Conservation (phyloP, 64 coral and sea anemone species). For the Pocillopora verrucosa region DNA sequence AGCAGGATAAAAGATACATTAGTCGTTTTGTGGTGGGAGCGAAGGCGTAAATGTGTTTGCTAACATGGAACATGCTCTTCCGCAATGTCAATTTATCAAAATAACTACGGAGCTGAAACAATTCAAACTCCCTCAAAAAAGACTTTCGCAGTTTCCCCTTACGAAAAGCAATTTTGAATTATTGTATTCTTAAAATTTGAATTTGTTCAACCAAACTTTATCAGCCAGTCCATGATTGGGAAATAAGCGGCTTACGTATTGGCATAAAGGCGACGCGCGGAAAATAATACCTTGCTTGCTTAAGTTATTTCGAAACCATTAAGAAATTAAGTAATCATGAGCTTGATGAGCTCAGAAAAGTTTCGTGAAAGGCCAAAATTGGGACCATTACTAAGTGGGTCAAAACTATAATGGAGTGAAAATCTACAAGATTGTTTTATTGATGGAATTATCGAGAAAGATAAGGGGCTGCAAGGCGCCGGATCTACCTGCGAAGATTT, state of each 20-base stretch:
- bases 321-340: slow-evolving; percentile 33
- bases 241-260: slow-evolving; percentile 18
- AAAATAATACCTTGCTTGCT: slow-evolving; percentile 22
- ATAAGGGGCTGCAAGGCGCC: slow-evolving; percentile 8
- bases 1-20: slow-evolving; percentile 49
- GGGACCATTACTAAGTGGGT: slow-evolving; percentile 29
- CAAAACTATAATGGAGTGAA: slow-evolving; percentile 24
- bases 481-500: slow-evolving; percentile 33
- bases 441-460: slow-evolving; percentile 25
- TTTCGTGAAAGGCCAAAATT: slow-evolving; percentile 16
- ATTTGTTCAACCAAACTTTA: neutral
- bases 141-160: neutral
- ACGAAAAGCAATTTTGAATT: neutral
- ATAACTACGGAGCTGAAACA: slow-evolving; percentile 5
- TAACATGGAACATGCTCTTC: slow-evolving; percentile 28
- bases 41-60: slow-evolving; percentile 41
- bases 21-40: slow-evolving; percentile 46
- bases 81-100: neutral
- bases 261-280: neutral
- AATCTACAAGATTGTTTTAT: slow-evolving; percentile 33
- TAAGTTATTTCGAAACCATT: slow-evolving; percentile 22
- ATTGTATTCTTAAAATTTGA: neutral
- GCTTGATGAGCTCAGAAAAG: neutral
- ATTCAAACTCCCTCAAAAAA: neutral
- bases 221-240: neutral